Conservation (phyloP, 2,113 vertebrate genomes). For the Platanista minor region DNA sequence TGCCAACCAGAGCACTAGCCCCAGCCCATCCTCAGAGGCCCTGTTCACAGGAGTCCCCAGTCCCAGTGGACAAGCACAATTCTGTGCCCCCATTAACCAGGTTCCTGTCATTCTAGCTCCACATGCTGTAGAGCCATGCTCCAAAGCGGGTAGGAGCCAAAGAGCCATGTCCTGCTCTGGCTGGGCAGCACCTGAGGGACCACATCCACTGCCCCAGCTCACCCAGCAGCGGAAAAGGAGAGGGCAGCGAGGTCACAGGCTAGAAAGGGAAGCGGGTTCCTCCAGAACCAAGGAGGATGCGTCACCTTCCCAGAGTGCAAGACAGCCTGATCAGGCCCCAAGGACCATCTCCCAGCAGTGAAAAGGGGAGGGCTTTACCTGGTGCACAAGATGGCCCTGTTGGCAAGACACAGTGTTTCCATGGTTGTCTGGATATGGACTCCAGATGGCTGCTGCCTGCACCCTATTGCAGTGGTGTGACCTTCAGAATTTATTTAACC, state of each 20-base stretch:
- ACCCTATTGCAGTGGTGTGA: too few species aligned
- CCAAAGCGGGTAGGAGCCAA: neutral
- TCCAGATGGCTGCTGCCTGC: neutral
- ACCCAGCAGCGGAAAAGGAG: neutral
- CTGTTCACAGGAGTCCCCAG: neutral
- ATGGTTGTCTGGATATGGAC: neutral
- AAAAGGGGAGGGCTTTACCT: neutral
- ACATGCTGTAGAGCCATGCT: neutral
- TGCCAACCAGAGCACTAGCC: neutral
- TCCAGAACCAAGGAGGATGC: neutral
- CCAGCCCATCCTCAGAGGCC: neutral
- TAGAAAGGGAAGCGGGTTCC: neutral
- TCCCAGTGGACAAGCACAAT: neutral
- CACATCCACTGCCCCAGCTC: neutral
- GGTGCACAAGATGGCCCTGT: neutral
- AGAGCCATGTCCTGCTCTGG: neutral
- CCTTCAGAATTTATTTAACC: neutral
- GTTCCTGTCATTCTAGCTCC: neutral
- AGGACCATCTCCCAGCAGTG: neutral
- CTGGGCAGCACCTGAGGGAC: neutral
- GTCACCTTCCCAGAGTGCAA: neutral
- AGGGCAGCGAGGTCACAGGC: accelerated
- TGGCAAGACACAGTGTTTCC: conserved; percentile 38
- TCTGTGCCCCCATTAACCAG: neutral
- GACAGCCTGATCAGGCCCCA: neutral